Conservation (phyloP, 2,888 invertebrate species). For the Prenolepis imparis region DNA sequence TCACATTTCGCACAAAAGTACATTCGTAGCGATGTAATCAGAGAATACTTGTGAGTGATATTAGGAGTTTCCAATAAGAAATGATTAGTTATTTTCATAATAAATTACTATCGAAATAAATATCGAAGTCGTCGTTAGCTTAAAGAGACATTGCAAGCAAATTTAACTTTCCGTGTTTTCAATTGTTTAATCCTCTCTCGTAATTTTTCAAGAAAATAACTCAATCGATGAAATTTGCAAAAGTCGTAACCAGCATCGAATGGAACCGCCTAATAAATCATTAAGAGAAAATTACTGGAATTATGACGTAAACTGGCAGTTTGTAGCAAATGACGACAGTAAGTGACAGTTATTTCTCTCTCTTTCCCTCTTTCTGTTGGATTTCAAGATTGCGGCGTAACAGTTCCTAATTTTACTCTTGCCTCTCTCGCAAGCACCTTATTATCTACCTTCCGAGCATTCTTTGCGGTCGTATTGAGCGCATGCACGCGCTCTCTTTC, state of each 20-base stretch:
- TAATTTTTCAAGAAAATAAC: neutral
- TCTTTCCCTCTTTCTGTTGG: neutral
- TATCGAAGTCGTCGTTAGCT: neutral
- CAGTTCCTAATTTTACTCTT: conserved; percentile 41
- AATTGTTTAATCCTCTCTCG: neutral
- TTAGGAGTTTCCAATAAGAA: neutral
- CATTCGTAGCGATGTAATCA: neutral
- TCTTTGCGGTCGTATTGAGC: conserved; percentile 28
- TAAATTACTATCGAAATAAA: neutral
- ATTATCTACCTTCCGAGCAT: conserved; percentile 46
- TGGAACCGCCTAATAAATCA: conserved; percentile 15
- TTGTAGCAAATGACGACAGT: conserved; percentile 22
- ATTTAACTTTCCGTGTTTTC: neutral
- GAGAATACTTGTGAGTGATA: neutral
- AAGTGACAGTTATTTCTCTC: conserved; percentile 17
- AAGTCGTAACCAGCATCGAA: neutral
- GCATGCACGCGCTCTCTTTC: conserved; percentile 17
- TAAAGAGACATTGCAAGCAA: neutral
- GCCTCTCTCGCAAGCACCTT: conserved; percentile 45
- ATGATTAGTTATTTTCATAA: neutral
- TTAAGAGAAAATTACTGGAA: conserved; percentile 16
- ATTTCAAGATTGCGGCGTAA: conserved; percentile 45
- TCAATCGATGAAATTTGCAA: neutral
- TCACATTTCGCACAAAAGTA: neutral
- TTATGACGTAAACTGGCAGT: conserved; percentile 37